Evolutionary conservation across 2,797 vertebrate species (phyloP).

Genomic region (Taeniopygia guttata): DNA sequence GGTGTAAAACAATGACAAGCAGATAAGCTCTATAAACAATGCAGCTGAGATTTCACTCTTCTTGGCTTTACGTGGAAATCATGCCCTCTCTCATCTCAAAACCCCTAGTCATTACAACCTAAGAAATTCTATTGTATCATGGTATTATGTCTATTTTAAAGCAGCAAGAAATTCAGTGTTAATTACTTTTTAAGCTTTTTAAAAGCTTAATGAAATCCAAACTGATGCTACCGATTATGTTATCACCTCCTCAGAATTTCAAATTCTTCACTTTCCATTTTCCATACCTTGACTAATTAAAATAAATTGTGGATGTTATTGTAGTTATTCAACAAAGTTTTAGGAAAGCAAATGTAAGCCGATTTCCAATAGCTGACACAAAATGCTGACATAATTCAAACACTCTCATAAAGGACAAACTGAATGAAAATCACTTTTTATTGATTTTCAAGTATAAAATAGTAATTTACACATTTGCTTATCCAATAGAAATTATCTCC

Average conservation of each 20-base stretch:
- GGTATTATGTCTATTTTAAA: neutral
- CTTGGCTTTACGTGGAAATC: neutral
- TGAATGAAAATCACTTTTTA: slow-evolving; percentile 6
- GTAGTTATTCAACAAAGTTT: neutral
- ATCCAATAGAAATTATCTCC: neutral
- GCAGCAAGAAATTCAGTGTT: neutral
- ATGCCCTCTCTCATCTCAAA: neutral
- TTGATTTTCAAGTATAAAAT: neutral
- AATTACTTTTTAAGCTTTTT: neutral
- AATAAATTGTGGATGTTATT: neutral
- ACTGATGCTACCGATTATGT: neutral
- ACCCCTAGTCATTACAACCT: neutral
- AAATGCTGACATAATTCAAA: neutral
- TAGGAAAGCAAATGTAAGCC: neutral
- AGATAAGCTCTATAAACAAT: neutral
- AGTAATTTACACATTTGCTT: neutral
- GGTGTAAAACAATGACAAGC: neutral
- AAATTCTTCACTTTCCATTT: neutral
- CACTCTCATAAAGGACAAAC: neutral
- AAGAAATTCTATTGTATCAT: neutral
- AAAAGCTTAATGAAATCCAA: neutral
- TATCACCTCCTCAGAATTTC: neutral
- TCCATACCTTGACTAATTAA: neutral
- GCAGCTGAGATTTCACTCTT: neutral
- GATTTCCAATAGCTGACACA: neutral